Percentiles rank a stretch among this genome's conserved stretches.
phyloP scores from a whole-genome alignment of 2,888 invertebrate species.

The Nebria salina region DNA sequence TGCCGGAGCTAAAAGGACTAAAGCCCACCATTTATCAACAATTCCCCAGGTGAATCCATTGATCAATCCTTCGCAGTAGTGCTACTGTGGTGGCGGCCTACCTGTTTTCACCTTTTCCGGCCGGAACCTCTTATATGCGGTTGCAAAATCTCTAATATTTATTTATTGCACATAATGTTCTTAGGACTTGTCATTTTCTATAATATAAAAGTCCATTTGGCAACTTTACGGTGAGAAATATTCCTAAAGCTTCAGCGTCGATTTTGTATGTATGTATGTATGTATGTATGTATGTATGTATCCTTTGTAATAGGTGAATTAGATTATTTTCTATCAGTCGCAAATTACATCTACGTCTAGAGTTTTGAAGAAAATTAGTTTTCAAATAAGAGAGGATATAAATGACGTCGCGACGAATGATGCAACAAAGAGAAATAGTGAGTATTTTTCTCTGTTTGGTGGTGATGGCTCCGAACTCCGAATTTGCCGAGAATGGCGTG shows the following conservation, averaged over 20 bases:
- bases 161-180: constrained; percentile 5
- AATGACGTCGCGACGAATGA: no score
- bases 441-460: constrained; percentile 25
- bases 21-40: constrained; percentile 40
- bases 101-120: neutral
- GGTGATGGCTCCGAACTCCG: neutral
- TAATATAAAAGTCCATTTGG: neutral
- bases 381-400: no score
- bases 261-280: no score
- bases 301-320: no score
- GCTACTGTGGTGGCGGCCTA: neutral
- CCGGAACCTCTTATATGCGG: neutral
- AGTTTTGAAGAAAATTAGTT: no score
- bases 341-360: no score
- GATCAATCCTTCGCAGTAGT: constrained; percentile 14
- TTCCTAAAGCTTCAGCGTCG: no score
- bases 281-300: no score
- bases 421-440: constrained; percentile 21
- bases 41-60: constrained; percentile 40
- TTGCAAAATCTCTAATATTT: constrained; percentile 12
- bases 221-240: no score
- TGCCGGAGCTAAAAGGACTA: constrained; percentile 1
- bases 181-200: neutral
- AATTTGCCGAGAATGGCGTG: neutral
- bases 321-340: no score